phyloP scores from a whole-genome alignment of 1,140 invertebrate genomes.

The Zaprionus nigranus region DNA sequence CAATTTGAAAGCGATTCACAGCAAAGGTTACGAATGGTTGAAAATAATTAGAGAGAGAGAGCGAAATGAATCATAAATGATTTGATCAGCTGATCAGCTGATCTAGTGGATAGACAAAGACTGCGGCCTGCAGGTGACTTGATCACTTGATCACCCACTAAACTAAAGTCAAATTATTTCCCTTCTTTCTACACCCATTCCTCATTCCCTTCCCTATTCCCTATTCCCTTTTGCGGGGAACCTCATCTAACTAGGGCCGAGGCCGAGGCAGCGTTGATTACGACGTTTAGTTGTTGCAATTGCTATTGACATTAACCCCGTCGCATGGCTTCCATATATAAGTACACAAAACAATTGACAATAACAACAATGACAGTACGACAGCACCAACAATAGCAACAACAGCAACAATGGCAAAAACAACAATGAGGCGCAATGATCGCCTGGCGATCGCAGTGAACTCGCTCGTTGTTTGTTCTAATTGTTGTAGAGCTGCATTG shows the following conservation, averaged over 20 bases:
- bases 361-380: constrained; percentile 26
- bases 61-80: background rate
- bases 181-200: background rate
- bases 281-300: constrained; percentile 12
- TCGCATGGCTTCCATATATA: constrained; percentile 31
- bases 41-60: constrained; percentile 10
- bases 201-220: background rate
- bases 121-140: background rate
- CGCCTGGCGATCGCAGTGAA: constrained; percentile 54
- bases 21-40: background rate
- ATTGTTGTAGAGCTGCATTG: constrained; percentile 67
- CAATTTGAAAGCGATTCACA: background rate
- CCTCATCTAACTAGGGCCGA: background rate
- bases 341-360: constrained; percentile 22
- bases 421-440: constrained; percentile 48
- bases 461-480: constrained; percentile 67
- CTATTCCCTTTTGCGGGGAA: background rate
- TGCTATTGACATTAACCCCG: constrained; percentile 43
- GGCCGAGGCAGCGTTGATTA: background rate
- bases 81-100: background rate
- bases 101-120: background rate
- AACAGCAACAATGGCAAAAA: constrained; percentile 5
- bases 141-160: background rate
- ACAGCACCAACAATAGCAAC: constrained; percentile 27
- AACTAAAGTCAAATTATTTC: background rate